Conservation (phyloP, 2,797 vertebrate genomes). For the Chiloscyllium punctatum region DNA sequence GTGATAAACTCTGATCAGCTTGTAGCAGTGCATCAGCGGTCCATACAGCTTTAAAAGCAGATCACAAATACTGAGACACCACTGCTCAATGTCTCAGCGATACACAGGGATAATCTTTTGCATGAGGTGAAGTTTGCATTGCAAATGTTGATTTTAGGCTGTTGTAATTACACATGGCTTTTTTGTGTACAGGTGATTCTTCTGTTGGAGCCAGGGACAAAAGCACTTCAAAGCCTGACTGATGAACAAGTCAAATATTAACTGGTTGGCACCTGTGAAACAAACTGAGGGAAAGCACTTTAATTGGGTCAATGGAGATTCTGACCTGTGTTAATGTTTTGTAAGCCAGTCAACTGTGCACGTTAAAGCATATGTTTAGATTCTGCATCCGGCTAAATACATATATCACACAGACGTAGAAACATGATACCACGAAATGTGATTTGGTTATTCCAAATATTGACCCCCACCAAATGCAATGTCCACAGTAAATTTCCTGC, state of each 20-base stretch:
- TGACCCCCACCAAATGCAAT: background rate
- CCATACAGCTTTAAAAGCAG: background rate
- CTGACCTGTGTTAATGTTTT: background rate
- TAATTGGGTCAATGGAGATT: background rate
- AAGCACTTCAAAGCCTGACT: background rate
- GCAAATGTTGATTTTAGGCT: background rate
- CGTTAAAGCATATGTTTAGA: background rate
- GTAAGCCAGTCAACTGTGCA: background rate
- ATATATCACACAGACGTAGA: background rate
- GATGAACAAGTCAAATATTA: background rate
- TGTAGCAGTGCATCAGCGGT: background rate
- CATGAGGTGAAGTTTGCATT: background rate
- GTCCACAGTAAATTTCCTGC: background rate
- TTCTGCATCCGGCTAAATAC: background rate
- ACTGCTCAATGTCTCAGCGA: background rate
- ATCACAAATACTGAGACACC: too few species aligned
- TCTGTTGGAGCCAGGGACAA: background rate
- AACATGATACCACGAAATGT: background rate
- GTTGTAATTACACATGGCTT: background rate
- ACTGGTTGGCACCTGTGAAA: background rate
- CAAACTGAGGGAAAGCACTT: background rate
- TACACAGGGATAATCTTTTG: background rate
- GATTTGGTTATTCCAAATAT: background rate
- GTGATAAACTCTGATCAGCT: background rate
- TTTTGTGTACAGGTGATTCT: background rate